phyloP scores from a whole-genome alignment of 2,113 vertebrate genomes.

The Solenodon paradoxus region DNA sequence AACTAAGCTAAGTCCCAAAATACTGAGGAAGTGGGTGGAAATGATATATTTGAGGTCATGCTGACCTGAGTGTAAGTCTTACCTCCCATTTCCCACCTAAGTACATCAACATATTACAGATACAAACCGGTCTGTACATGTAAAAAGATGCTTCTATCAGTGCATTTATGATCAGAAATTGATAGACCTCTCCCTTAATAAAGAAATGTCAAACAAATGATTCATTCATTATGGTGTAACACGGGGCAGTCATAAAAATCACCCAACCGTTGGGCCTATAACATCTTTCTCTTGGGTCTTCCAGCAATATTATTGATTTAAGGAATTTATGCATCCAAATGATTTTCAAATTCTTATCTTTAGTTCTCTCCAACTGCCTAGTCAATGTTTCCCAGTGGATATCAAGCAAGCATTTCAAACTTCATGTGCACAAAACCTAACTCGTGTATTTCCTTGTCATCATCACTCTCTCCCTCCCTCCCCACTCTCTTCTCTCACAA shows the following conservation, averaged over 20 bases:
- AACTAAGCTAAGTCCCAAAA: not conserved
- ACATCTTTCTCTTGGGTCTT: not conserved
- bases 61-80: not conserved
- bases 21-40: not conserved
- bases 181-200: not conserved
- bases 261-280: not conserved
- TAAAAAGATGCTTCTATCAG: not conserved
- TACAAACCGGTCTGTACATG: not conserved
- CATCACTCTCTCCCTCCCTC: not conserved
- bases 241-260: not conserved
- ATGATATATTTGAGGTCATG: not conserved
- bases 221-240: not conserved
- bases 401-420: not conserved
- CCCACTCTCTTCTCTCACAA: not conserved
- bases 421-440: not conserved
- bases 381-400: not conserved
- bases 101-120: not conserved
- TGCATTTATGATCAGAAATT: not conserved
- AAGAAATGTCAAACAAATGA: not conserved
- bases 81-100: not conserved
- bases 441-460: not conserved
- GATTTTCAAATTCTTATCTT: not conserved
- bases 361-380: not conserved
- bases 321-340: not conserved
- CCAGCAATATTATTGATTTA: not conserved